Evolutionary conservation across 2,113 vertebrate genomes (phyloP).

Genomic region (Maccullochella peelii): DNA sequence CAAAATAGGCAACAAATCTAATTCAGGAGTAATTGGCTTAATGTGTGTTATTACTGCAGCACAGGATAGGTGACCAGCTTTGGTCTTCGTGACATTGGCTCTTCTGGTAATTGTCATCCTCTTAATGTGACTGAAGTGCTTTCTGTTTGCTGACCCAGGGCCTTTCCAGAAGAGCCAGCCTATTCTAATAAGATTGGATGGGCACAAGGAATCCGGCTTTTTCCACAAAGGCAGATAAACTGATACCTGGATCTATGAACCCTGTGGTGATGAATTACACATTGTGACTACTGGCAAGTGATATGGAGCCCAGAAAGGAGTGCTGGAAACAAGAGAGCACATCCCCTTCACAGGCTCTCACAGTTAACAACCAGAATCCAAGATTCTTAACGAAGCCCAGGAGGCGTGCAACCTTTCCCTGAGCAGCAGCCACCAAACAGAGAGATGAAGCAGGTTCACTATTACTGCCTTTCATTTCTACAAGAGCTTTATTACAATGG

Average conservation of each 20-base stretch:
- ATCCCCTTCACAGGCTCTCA: slow-evolving; percentile 22
- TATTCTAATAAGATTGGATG: slow-evolving; percentile 38
- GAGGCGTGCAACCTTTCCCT: slow-evolving; percentile 6
- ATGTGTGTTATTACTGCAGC: slow-evolving; percentile 10
- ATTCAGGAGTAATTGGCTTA: slow-evolving; percentile 8
- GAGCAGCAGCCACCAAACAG: background rate
- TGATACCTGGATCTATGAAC: slow-evolving; percentile 8
- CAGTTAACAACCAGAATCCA: slow-evolving; percentile 36
- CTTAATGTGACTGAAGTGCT: slow-evolving; percentile 44
- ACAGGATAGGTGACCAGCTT: slow-evolving; percentile 10
- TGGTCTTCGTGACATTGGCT: slow-evolving; percentile 37
- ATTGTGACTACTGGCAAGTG: background rate
- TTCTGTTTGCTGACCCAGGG: slow-evolving; percentile 45
- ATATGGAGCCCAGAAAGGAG: background rate
- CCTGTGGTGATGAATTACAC: background rate
- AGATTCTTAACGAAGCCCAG: slow-evolving; percentile 46
- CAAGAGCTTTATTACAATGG: background rate
- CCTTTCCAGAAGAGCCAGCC: slow-evolving; percentile 3
- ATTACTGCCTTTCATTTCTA: slow-evolving; percentile 19
- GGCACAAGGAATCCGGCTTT: slow-evolving; percentile 19
- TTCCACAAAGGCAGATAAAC: slow-evolving; percentile 27
- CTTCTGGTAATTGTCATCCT: slow-evolving; percentile 51
- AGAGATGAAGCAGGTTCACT: background rate
- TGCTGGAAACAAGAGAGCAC: background rate
- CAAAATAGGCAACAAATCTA: slow-evolving; percentile 1